phyloP scores from a whole-genome alignment of 1,140 invertebrate genomes.

The Penaeus vannamei region DNA sequence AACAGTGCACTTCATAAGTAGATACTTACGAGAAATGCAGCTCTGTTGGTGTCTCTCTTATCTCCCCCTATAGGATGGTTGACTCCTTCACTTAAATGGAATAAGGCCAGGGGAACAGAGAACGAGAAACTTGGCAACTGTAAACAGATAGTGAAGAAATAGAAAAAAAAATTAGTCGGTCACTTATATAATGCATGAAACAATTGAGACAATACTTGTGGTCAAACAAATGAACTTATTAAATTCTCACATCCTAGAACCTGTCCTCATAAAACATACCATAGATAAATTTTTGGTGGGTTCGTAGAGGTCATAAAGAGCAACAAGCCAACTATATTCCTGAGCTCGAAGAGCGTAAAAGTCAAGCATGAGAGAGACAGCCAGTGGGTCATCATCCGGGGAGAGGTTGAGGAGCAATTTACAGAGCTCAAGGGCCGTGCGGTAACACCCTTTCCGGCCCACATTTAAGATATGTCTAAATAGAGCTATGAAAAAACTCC shows the following conservation, averaged over 20 bases:
- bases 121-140: constrained; percentile 92
- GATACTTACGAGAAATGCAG: constrained; percentile 89
- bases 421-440: constrained; percentile 83
- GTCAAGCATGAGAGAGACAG: constrained; percentile 85
- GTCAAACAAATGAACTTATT: no score
- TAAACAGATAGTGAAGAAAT: constrained; percentile 72
- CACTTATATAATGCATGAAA: not conserved
- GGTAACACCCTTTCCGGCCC: constrained; percentile 81
- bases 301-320: constrained; percentile 67
- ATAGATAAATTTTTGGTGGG: constrained; percentile 63
- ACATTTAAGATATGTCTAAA: constrained; percentile 89
- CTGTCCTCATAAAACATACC: constrained; percentile 11
- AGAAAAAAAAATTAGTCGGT: not conserved
- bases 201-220: no score
- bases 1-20: constrained; percentile 70
- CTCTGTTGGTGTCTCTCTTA: constrained; percentile 79
- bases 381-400: constrained; percentile 87
- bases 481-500: constrained; percentile 85
- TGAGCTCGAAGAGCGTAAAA: constrained; percentile 87
- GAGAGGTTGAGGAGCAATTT: constrained; percentile 86
- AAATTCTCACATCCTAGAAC: no score
- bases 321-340: constrained; percentile 85
- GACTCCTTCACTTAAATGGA: constrained; percentile 72
- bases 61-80: constrained; percentile 39
- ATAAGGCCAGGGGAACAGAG: constrained; percentile 85